Percentiles rank a stretch among this genome's conserved stretches.
These are phyloP conservation scores for Drosophila colorata DNA, from an alignment of 2,888 invertebrate species.

Conservation along the genomic window DNA sequence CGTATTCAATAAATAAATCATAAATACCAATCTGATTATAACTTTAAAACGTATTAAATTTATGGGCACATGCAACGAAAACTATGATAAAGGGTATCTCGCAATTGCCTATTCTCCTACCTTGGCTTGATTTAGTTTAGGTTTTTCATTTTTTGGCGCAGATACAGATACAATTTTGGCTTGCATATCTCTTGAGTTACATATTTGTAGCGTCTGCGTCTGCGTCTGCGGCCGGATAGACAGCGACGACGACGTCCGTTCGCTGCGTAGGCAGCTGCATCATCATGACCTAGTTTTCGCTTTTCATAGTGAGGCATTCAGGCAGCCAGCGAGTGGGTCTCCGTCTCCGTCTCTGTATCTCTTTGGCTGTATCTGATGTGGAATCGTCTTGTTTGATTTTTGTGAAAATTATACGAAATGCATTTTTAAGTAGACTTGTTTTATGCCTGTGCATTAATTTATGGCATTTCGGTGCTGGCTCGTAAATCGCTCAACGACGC, in stretches of 20 bases:
- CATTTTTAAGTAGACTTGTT: slow-evolving; percentile 64
- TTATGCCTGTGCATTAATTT: slow-evolving; percentile 54
- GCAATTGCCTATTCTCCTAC: background rate
- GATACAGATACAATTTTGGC: slow-evolving; percentile 56
- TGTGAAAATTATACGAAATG: slow-evolving; percentile 72
- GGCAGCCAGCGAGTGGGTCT: background rate
- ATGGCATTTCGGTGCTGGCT: slow-evolving; percentile 37
- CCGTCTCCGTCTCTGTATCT: slow-evolving; percentile 30
- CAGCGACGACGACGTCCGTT: slow-evolving; percentile 32
- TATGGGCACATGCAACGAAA: too few relatives aligned
- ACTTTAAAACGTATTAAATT: too few relatives aligned
- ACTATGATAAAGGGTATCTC: slow-evolving; percentile 8
- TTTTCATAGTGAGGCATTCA: slow-evolving; percentile 53
- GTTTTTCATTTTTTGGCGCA: slow-evolving; percentile 31
- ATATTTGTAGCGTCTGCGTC: slow-evolving; percentile 71
- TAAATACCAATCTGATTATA: too few relatives aligned
- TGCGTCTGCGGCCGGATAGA: slow-evolving; percentile 63
- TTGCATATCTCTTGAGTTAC: slow-evolving; percentile 72
- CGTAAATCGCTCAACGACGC: slow-evolving; percentile 42
- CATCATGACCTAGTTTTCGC: slow-evolving; percentile 80
- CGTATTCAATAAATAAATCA: too few relatives aligned
- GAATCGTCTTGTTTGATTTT: slow-evolving; percentile 48
- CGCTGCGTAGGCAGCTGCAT: slow-evolving; percentile 74
- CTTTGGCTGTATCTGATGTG: slow-evolving; percentile 29
- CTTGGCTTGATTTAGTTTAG: slow-evolving; percentile 18